Evolutionary conservation across 2,888 invertebrate species (phyloP), one percentile per base, ranked within the genome.

Genomic region (Agrotis segetum): DNA sequence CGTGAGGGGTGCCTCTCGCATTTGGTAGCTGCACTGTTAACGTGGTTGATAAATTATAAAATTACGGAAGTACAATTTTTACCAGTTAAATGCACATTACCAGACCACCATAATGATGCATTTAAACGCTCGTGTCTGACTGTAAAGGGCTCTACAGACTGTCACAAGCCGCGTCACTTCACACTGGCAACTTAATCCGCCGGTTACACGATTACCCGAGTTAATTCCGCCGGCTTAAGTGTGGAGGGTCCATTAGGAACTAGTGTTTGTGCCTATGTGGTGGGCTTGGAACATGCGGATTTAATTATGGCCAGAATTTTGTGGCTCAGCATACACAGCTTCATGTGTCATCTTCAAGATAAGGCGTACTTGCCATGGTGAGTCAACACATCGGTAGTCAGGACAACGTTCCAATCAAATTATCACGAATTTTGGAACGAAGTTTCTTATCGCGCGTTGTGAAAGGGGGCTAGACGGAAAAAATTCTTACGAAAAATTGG

Each of bases 121-220:
- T 58, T 69, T 44, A 69, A 44, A 47, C 55, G 17, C 19, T 44
- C 50, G 34, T 14, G 72, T 47, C 59, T 2, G 19, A 55, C 50
- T 60, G 17, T 60, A 55, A 69, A 60, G 72, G 19, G 72, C 72
- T 44, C 52, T 77, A 52, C 67, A 78, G 44, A 53, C 67, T 73
- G 78, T 58, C 56, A 65, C 78, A 67, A 47, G 24, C 63, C 47
- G 52, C 73, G 59, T 78, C 77, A 78, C 73, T 65, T 46, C 53
- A 1, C 47, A 11, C 61, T 60, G 68, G 65, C 73, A 58, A 62
- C 3, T 13, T 74, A 78, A 78, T 58, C 79, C 62, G 9, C 19
- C 24, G 53, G 61, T 53, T 68, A 62, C 59, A 49, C 61, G 74
- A 74, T 74, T 78, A 68, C 68, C 34, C 53, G 61, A 73, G 74